These are phyloP conservation scores for Temnothorax rugatulus DNA, from an alignment of 2,888 invertebrate species.

Conservation along the genomic window DNA sequence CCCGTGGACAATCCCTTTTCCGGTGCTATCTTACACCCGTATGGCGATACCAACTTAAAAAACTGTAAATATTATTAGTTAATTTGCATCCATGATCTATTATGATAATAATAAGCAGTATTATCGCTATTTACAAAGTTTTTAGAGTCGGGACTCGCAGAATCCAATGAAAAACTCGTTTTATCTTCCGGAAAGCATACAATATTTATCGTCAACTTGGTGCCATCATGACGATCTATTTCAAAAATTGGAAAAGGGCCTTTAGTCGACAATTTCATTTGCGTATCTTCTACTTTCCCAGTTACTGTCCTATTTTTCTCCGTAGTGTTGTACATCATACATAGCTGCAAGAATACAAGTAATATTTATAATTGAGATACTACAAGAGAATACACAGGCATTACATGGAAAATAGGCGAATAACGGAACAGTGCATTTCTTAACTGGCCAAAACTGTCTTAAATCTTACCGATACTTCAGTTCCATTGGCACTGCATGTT, in stretches of 20 bases:
- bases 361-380: neutral
- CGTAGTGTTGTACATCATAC: slow-evolving; percentile 49
- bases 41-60: slow-evolving; percentile 52
- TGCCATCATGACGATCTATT: slow-evolving; percentile 75
- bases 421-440: neutral
- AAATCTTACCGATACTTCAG: slow-evolving; percentile 75
- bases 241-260: slow-evolving; percentile 39
- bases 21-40: slow-evolving; percentile 41
- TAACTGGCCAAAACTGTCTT: neutral
- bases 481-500: neutral
- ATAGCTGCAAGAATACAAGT: slow-evolving; percentile 72
- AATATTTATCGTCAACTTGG: slow-evolving; percentile 84
- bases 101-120: neutral
- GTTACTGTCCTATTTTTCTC: slow-evolving; percentile 52
- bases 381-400: neutral
- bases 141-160: rapidly evolving
- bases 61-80: slow-evolving; percentile 62
- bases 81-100: neutral
- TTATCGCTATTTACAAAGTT: neutral
- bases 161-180: slow-evolving; percentile 73
- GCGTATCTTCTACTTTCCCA: slow-evolving; percentile 74
- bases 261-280: slow-evolving; percentile 44
- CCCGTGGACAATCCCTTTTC: slow-evolving; percentile 88
- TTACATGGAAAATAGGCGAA: neutral
- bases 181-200: slow-evolving; percentile 84